phyloP scores from a whole-genome alignment of 2,797 vertebrate species.

The Ambastaia sidthimunki region DNA sequence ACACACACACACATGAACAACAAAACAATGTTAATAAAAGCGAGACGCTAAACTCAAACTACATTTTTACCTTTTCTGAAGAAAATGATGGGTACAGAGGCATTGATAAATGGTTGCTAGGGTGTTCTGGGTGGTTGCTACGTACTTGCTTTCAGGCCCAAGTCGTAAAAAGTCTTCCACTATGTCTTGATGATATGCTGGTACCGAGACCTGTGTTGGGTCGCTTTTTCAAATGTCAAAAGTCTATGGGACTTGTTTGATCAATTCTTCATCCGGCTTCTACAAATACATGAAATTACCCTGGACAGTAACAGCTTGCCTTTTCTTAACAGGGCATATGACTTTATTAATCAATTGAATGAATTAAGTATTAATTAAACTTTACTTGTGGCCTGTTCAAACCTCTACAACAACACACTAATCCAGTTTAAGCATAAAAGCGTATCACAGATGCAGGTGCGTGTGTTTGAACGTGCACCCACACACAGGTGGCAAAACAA shows the following conservation, averaged over 20 bases:
- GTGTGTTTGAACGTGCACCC: slow-evolving; percentile 17
- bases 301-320: no score
- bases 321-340: no score
- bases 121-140: no score
- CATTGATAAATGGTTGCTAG: neutral
- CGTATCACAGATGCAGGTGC: slow-evolving; percentile 6
- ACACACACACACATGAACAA: slow-evolving; percentile 21
- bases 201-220: no score
- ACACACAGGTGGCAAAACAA: slow-evolving; percentile 42
- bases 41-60: neutral
- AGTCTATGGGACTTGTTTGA: neutral
- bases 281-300: no score
- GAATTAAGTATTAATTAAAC: neutral
- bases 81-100: neutral
- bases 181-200: no score
- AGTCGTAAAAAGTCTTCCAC: neutral
- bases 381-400: neutral
- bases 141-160: neutral
- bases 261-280: no score
- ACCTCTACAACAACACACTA: neutral
- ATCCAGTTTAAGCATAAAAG: neutral
- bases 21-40: neutral
- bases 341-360: neutral
- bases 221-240: neutral
- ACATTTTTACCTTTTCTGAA: neutral